Base-by-base conservation (phyloP, 30 jellyfish, hydroid and myxozoan species). In the Cassiopea andromeda region DNA sequence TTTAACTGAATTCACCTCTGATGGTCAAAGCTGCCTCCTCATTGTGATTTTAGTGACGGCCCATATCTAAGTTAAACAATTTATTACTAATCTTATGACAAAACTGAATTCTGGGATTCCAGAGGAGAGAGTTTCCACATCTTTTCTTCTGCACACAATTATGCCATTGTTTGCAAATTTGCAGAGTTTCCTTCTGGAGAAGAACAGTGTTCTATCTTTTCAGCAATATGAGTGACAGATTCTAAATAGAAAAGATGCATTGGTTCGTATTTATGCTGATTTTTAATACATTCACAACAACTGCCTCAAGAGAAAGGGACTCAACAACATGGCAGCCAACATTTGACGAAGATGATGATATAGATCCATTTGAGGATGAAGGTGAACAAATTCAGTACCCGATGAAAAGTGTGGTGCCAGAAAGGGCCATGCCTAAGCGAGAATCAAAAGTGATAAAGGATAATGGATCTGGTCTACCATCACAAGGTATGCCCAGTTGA, bases 361-460 rank as follows among this genome's bases (percentile, higher is more conserved):
- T 78, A 47, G 94, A 87, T 54, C 94, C 94, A 48, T 87, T 43
- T 71, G 94, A 87, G 1, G 94, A 87, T 87, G 94, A 87, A 43
- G 85, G 67, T 4, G 88, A 77, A 15, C 94, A 44, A 38, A 87
- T 87, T 69, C 57, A 87, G 7, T 87, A 87, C 80, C 94, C 94
- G 1, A 80, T 68, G 2, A 87, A 87, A 45, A 87, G 94, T 48
- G 73, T 87, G 1, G 68, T 78, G 90, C 94, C 94, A 58, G 75
- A 64, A 69, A 72, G 76, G 67, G 94, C 86, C 18, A 77, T 77
- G 94, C n/a, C 57, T 0, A 73, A 87, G 19, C 18, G 19, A 4
- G 86, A 19, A 9, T 38, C 94, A 0, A 87, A 78, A 80, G 68
- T 72, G 47, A 43, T 78, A 46, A 64, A 89, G 54, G 80, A 78